These are phyloP conservation scores for Osmerus mordax DNA, from an alignment of 2,113 vertebrate species.

Conservation along the genomic window DNA sequence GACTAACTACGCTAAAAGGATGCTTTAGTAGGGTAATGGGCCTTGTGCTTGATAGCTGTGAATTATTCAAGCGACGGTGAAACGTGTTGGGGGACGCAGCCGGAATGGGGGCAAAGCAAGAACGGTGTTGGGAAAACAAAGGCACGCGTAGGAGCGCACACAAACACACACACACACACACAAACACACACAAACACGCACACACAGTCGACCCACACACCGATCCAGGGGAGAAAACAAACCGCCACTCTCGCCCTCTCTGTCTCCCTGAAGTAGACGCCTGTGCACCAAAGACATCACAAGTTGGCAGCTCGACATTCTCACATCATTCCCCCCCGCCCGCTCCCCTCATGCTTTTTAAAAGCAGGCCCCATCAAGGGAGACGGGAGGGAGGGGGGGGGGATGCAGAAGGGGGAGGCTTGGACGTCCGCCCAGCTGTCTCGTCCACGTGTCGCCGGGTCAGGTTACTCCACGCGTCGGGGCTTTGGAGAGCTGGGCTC, in stretches of 20 bases:
- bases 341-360: not conserved
- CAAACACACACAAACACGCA: no score
- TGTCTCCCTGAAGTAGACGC: no score
- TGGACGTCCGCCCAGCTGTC: not conserved
- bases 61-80: conserved; percentile 21
- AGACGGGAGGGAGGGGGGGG: not conserved
- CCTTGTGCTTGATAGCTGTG: conserved; percentile 20
- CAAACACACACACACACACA: no score
- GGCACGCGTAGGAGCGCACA: not conserved
- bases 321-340: no score
- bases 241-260: no score
- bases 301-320: no score
- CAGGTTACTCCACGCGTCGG: no score
- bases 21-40: conserved; percentile 19
- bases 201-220: no score
- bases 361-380: not conserved
- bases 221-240: no score
- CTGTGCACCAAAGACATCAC: no score
- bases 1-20: not conserved
- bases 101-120: not conserved
- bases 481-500: no score
- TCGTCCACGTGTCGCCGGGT: no score
- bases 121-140: not conserved
- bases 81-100: conserved; percentile 11
- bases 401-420: not conserved